Evolutionary conservation across 2,113 vertebrate species (phyloP), one percentile per base, ranked within the genome.

Genomic region (Saguinus imperator): DNA sequence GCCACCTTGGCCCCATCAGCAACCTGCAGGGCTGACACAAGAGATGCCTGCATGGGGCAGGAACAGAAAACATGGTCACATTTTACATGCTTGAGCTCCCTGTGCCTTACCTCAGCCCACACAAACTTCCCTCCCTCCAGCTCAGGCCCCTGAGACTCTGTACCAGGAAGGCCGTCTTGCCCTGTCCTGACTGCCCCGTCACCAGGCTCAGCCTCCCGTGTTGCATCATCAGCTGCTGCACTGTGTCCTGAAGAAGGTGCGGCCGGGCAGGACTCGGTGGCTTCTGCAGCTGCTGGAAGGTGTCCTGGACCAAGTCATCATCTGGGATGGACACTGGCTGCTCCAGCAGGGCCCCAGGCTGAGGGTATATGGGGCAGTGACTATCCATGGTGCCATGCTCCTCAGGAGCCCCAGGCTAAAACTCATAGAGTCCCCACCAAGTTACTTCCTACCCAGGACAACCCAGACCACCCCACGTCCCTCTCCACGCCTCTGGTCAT

Each of bases 141-240:
- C 45, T 84, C 14, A 10, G 76, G 52, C 11, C 77, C 35, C 84
- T 3, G 58, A 66, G 43, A 70, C 50, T 52, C 89, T 57, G 29
- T 97, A 99, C 99, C 99, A 99, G 97, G 93, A 99, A 99, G 75
- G 99, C 97, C 0, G 99, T 99, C 98, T 99, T 99, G 1, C 99
- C 99, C 81, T 99, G 98, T 96, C 99, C 99, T 0, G 98, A 87
- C 57, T 96, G 98, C 8, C 98, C 99, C 0, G 98, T 98, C 94
- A 99, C 98, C 58, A 99, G 96, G 81, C 99, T 97, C 96, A 99
- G 97, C 94, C 96, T 94, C 64, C 97, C 98, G 4, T 96, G 97
- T 55, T 94, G 98, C 92, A 98, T 98, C 96, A 98, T 97, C 35
- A 98, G 98, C 57, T 97, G 99, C 97, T 98, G 99, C 95, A 99